Evolutionary conservation across 2,888 invertebrate genomes (phyloP).

Genomic region (Onchidella celtica): DNA sequence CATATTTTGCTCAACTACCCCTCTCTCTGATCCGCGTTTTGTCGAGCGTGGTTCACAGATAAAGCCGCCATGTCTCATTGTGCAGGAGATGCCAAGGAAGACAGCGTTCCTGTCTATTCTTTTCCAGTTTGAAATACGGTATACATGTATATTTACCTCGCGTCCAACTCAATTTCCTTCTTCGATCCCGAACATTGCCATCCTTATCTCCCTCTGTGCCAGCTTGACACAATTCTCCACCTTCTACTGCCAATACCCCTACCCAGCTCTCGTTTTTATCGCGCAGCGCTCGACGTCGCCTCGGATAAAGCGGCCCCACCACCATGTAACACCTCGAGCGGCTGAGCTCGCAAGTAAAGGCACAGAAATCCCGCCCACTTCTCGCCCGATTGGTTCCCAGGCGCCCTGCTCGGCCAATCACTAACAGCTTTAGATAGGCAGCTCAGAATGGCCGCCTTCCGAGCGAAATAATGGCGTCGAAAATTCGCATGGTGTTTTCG

Average conservation of each 20-base stretch:
- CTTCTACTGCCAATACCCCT: background rate
- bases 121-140: no score
- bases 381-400: conserved; percentile 31
- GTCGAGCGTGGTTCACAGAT: no score
- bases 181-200: background rate
- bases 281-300: background rate
- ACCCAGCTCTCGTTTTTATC: background rate
- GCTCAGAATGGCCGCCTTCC: conserved; percentile 16
- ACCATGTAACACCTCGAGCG: conserved; percentile 11
- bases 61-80: no score
- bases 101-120: no score
- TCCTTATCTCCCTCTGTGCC: background rate
- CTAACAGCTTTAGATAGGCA: conserved; percentile 20
- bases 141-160: no score
- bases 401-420: conserved; percentile 12
- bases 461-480: conserved; percentile 14
- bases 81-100: no score
- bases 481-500: conserved; percentile 3
- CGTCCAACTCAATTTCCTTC: background rate
- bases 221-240: background rate
- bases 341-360: background rate
- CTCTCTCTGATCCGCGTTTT: no score
- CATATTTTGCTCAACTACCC: no score
- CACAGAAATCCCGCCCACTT: conserved; percentile 20
- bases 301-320: background rate